A percentile compares a stretch with the other conserved stretches of the same genome.
Conservation (phyloP, 2,888 invertebrate genomes). For the Rhagium mordax region DNA sequence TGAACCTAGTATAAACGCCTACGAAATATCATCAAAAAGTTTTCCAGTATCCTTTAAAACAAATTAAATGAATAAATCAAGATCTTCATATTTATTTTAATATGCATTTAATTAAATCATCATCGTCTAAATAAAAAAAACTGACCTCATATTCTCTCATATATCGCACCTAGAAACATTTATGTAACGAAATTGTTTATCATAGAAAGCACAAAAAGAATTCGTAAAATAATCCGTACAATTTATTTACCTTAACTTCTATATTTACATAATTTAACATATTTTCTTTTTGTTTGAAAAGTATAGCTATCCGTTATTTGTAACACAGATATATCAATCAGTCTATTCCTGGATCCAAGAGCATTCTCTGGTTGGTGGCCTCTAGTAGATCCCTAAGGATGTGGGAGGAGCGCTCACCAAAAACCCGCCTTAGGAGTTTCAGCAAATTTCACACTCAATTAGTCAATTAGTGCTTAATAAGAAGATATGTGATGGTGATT, state of each 20-base stretch:
- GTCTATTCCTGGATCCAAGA: constrained; percentile 43
- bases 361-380: constrained; percentile 48
- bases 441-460: constrained; percentile 54
- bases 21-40: too few species aligned
- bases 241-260: not conserved
- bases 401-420: constrained; percentile 53
- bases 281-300: not conserved
- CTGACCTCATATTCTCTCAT: too few species aligned
- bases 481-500: constrained; percentile 13
- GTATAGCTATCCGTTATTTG: constrained; percentile 6
- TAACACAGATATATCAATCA: constrained; percentile 20
- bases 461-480: constrained; percentile 48
- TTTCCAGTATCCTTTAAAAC: too few species aligned
- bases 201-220: too few species aligned
- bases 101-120: too few species aligned
- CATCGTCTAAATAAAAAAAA: too few species aligned
- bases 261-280: not conserved
- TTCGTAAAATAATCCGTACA: not conserved
- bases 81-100: too few species aligned
- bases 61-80: too few species aligned
- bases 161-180: too few species aligned
- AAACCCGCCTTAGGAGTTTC: constrained; percentile 37
- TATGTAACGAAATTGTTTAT: too few species aligned
- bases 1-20: too few species aligned
- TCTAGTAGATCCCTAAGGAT: constrained; percentile 52